Conservation (phyloP, 2,797 vertebrate genomes). For the Cyprinella venusta region DNA sequence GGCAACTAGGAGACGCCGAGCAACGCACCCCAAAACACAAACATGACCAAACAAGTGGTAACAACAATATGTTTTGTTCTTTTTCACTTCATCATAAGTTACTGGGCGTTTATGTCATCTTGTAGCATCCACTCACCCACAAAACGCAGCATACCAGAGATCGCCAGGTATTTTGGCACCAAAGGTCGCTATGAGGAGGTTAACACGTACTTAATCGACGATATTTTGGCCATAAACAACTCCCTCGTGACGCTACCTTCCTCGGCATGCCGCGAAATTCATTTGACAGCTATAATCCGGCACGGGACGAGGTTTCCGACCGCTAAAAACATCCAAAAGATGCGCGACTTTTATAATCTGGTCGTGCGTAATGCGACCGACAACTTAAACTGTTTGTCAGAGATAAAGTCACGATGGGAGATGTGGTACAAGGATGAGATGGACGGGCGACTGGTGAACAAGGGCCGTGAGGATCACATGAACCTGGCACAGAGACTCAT, state of each 20-base stretch:
- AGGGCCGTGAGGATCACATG: slow-evolving; percentile 81
- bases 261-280: slow-evolving; percentile 75
- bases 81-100: slow-evolving; percentile 9
- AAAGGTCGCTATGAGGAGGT: slow-evolving; percentile 91
- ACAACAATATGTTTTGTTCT: slow-evolving; percentile 16
- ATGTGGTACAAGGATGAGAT: slow-evolving; percentile 88
- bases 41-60: slow-evolving; percentile 37
- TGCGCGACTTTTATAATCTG: slow-evolving; percentile 71
- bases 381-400: slow-evolving; percentile 60
- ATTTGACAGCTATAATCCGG: slow-evolving; percentile 84
- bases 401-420: slow-evolving; percentile 74
- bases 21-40: neutral
- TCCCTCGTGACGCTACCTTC: slow-evolving; percentile 69
- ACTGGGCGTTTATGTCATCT: slow-evolving; percentile 41
- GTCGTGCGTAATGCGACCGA: slow-evolving; percentile 58
- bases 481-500: slow-evolving; percentile 81
- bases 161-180: slow-evolving; percentile 85
- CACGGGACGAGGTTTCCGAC: slow-evolving; percentile 83
- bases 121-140: neutral
- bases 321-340: slow-evolving; percentile 76
- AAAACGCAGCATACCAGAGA: slow-evolving; percentile 58
- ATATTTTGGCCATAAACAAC: slow-evolving; percentile 75
- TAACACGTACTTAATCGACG: slow-evolving; percentile 75
- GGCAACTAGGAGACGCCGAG: neutral
- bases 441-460: slow-evolving; percentile 86